phyloP scores from a whole-genome alignment of 2,888 invertebrate genomes.

The Drosophila neotestacea region DNA sequence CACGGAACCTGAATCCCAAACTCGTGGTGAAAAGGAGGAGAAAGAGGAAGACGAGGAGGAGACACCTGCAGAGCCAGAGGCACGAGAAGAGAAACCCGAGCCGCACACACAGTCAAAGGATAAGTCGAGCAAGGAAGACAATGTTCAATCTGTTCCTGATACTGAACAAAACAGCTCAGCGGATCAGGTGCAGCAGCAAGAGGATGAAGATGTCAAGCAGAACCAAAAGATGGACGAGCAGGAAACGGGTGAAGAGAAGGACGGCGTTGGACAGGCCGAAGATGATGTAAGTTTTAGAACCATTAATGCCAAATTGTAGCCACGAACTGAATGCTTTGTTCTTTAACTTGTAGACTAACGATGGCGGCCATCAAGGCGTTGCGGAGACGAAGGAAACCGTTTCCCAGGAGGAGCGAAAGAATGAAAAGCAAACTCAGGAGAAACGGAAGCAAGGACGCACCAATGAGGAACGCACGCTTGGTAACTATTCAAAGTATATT shows the following conservation, averaged over 20 bases:
- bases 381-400: slow-evolving; percentile 84
- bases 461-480: slow-evolving; percentile 90
- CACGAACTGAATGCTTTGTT: background rate
- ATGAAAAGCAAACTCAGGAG: slow-evolving; percentile 85
- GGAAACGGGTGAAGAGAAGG: slow-evolving; percentile 87
- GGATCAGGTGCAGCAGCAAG: slow-evolving; percentile 84
- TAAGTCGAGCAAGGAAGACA: slow-evolving; percentile 83
- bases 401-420: slow-evolving; percentile 83
- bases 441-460: slow-evolving; percentile 91
- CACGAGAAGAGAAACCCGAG: slow-evolving; percentile 84
- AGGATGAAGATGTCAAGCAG: slow-evolving; percentile 84
- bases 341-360: slow-evolving; percentile 76
- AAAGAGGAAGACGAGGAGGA: slow-evolving; percentile 85
- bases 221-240: slow-evolving; percentile 86
- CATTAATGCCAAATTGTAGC: background rate
- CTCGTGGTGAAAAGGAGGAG: slow-evolving; percentile 79
- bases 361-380: slow-evolving; percentile 89
- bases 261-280: slow-evolving; percentile 91
- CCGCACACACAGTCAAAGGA: slow-evolving; percentile 83
- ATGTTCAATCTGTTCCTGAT: slow-evolving; percentile 83
- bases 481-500: slow-evolving; percentile 43
- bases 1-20: slow-evolving; percentile 86
- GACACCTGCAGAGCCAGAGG: slow-evolving; percentile 87
- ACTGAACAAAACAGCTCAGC: slow-evolving; percentile 82
- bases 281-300: slow-evolving; percentile 85